Evolutionary conservation across 2,797 vertebrate genomes (phyloP), one percentile per base, ranked within the genome.

Genomic region (Gouania willdenowi): DNA sequence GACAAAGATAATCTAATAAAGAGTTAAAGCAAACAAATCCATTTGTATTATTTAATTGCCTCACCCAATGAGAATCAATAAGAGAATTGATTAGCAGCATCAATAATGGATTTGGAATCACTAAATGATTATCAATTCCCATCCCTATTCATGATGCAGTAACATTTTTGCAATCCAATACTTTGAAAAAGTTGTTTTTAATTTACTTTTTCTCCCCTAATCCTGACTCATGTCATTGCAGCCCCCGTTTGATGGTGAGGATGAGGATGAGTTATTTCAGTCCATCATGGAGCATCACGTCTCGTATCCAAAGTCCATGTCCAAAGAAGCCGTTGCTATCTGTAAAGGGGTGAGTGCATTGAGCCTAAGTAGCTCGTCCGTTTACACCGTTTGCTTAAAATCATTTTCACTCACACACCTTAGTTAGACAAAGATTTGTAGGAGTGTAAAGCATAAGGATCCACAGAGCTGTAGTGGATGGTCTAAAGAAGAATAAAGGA

Each of bases 201-300:
- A n/a, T 26, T 2, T 29, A 15, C 32, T 17, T 2, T 16, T 11
- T 29, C 33, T 48, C 4, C 5, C 19, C 19, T 4, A 4, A 5
- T 3, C 19, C 8, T 19, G n/a, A n/a, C 18, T 5, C 7, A 20
- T 29, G 15, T 41, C 16, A 35, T 45, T 23, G 8, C 41, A 98
- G 96, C 95, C 96, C 26, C 96, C 96, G 0, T 98, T 98, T 28
- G 96, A 98, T 52, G 96, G 96, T 0, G 96, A 98, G 19, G 96
- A 98, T 6, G 96, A 98, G 24, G 96, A 98, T 0, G 96, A 98
- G 49, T 85, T 98, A 34, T 98, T 98, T 85, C 96, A 98, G 85
- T 98, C 95, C 54, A 98, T 98, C 83, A 98, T 98, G 96, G 96
- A 98, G 66, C 96, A 98, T 79, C 96, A 98, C 0, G 96, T 98